These are phyloP conservation scores for Athetis lepigone DNA, from an alignment of 2,888 invertebrate species.

Conservation along the genomic window DNA sequence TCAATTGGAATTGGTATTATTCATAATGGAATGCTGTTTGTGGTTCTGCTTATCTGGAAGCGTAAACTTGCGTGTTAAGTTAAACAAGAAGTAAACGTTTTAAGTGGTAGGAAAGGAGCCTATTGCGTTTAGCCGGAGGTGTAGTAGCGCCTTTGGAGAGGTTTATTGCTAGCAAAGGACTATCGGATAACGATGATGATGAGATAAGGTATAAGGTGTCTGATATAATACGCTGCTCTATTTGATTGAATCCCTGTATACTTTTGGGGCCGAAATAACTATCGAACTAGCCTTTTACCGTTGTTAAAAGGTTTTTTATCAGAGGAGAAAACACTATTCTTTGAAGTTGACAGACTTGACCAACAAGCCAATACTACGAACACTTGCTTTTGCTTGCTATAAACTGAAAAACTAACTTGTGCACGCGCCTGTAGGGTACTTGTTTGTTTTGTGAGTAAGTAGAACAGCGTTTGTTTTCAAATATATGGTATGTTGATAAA, in stretches of 20 bases:
- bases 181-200: too few species aligned
- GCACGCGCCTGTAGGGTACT: slow-evolving; percentile 31
- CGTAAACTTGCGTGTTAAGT: slow-evolving; percentile 21
- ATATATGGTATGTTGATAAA: slow-evolving; percentile 34
- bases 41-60: slow-evolving; percentile 17
- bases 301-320: background rate
- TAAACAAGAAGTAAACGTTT: slow-evolving; percentile 3
- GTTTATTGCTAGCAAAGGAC: too few species aligned
- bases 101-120: too few species aligned
- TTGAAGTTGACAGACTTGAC: slow-evolving; percentile 13
- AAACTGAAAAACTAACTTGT: slow-evolving; percentile 15
- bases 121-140: too few species aligned
- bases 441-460: slow-evolving; percentile 43
- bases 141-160: too few species aligned
- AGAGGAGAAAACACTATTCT: slow-evolving; percentile 1
- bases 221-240: background rate
- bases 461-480: slow-evolving; percentile 41
- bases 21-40: slow-evolving; percentile 3
- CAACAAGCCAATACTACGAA: slow-evolving; percentile 29
- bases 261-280: slow-evolving; percentile 1
- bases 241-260: background rate
- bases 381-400: slow-evolving; percentile 31
- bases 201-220: too few species aligned
- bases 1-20: slow-evolving; percentile 23
- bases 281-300: background rate